Percentiles rank a stretch among this genome's conserved stretches.
These are phyloP conservation scores for Calidris pygmaea DNA, from an alignment of 2,113 vertebrate species.

Conservation along the genomic window DNA sequence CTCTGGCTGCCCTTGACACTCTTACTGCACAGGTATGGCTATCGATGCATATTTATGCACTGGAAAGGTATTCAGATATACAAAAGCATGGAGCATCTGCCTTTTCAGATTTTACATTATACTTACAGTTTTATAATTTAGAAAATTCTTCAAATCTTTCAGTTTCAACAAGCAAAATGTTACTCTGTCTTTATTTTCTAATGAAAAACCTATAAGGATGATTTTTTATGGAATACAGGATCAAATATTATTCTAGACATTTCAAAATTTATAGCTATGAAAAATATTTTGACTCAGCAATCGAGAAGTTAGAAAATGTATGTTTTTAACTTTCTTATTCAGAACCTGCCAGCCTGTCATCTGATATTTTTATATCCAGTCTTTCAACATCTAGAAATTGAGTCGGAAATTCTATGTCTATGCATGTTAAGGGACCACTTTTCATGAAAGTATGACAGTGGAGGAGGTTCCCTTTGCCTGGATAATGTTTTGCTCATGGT, in stretches of 20 bases:
- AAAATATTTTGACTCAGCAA: background rate
- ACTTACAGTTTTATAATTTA: background rate
- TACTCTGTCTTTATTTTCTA: background rate
- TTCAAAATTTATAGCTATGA: background rate
- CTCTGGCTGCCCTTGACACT: slow-evolving; percentile 84
- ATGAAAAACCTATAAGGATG: background rate
- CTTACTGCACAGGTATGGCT: slow-evolving; percentile 83
- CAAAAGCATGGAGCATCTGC: background rate
- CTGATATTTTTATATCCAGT: background rate
- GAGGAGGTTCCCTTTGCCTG: background rate
- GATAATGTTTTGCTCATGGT: background rate
- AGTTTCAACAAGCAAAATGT: background rate
- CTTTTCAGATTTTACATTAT: background rate
- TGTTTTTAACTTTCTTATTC: background rate
- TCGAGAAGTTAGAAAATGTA: background rate
- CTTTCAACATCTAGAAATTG: background rate
- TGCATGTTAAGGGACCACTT: background rate
- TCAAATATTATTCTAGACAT: background rate
- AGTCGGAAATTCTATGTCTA: background rate
- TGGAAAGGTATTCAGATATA: background rate
- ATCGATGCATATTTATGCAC: background rate
- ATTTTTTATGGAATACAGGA: background rate
- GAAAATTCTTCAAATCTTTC: background rate
- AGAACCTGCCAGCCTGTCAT: background rate
- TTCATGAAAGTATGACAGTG: background rate